Conservation (phyloP, 64 coral and sea anemone genomes). For the Porites lutea region DNA sequence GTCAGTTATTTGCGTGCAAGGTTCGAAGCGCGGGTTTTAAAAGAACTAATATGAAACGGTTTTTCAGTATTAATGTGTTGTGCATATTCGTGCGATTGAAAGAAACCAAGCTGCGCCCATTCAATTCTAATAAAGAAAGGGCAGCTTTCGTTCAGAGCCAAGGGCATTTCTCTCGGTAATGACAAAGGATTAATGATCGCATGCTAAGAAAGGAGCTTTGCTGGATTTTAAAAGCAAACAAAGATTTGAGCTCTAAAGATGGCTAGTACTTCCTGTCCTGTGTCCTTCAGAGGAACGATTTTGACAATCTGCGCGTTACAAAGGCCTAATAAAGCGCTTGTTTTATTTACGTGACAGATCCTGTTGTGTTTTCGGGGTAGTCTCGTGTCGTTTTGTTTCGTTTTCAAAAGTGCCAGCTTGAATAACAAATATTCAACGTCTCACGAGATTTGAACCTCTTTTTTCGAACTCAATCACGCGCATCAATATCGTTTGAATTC, state of each 20-base stretch:
- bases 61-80: too few relatives aligned
- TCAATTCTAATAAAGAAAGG: conserved; percentile 12
- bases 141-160: not conserved
- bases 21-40: too few relatives aligned
- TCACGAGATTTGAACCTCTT: not conserved
- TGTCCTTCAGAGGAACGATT: too few relatives aligned
- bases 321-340: not conserved
- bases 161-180: not conserved
- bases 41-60: too few relatives aligned
- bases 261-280: not conserved
- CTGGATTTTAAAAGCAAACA: not conserved
- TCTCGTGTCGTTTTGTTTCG: conserved; percentile 41
- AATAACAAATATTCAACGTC: not conserved
- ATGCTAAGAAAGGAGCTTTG: not conserved
- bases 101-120: not conserved
- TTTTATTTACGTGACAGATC: not conserved
- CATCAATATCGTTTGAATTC: not conserved
- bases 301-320: not conserved
- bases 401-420: not conserved
- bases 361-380: not conserved
- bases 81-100: conserved; percentile 12
- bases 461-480: not conserved
- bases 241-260: not conserved
- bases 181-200: not conserved
- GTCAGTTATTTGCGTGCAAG: too few relatives aligned